A percentile compares a stretch with the other conserved stretches of the same genome.
These are phyloP conservation scores for Trachemys scripta DNA, from an alignment of 2,113 vertebrate genomes.

Conservation along the genomic window DNA sequence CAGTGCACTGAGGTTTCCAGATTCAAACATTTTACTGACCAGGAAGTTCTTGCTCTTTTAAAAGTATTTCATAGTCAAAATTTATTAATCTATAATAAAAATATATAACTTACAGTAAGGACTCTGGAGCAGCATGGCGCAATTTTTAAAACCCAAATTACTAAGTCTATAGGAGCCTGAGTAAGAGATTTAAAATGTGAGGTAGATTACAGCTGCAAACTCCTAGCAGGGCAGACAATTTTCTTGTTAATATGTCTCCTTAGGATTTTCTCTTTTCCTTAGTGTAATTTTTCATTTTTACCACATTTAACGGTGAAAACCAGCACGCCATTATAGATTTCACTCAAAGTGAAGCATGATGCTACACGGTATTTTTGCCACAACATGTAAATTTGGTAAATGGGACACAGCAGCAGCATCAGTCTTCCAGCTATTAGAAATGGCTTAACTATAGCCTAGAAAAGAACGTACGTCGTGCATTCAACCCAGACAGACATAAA, in stretches of 20 bases:
- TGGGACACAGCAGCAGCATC: neutral
- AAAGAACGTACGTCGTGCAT: neutral
- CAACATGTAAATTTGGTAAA: neutral
- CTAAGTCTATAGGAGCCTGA: neutral
- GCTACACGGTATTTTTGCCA: neutral
- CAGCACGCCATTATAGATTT: neutral
- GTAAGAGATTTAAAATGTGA: neutral
- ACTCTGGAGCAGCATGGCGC: neutral
- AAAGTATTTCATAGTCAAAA: conserved; percentile 18
- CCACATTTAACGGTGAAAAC: neutral
- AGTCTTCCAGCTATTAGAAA: neutral
- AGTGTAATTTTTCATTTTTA: neutral
- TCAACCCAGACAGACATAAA: neutral
- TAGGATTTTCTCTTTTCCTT: neutral
- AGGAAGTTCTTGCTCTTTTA: neutral
- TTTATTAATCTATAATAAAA: conserved; percentile 8
- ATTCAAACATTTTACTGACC: conserved; percentile 18
- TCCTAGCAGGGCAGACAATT: neutral
- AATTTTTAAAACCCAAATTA: neutral
- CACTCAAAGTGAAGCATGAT: neutral
- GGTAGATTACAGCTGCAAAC: neutral
- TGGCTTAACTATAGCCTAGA: neutral
- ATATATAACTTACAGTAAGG: neutral
- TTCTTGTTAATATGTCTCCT: conserved; percentile 1
- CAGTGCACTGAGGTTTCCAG: conserved; percentile 11